A percentile compares a stretch with the other conserved stretches of the same genome.
Conservation (phyloP, 1,140 invertebrate genomes). For the Microplitis mediator region DNA sequence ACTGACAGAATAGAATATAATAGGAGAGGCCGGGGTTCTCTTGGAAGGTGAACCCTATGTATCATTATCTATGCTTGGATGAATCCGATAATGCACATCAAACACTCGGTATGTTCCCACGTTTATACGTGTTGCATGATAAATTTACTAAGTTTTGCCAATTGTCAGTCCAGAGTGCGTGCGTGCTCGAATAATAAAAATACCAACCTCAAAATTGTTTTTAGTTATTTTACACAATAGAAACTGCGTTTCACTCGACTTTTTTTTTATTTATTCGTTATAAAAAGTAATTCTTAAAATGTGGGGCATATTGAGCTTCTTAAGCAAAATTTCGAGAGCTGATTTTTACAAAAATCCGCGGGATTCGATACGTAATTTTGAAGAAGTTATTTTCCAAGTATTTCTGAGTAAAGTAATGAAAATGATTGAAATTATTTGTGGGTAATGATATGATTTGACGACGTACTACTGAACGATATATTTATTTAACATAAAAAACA, state of each 20-base stretch:
- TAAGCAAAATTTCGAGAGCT: too few species aligned
- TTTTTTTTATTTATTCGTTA: too few species aligned
- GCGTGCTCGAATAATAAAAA: neutral
- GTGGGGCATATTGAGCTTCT: too few species aligned
- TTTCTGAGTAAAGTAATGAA: too few species aligned
- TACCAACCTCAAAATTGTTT: neutral
- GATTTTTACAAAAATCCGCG: too few species aligned
- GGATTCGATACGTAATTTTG: too few species aligned
- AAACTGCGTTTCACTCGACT: neutral
- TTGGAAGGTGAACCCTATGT: conserved; percentile 33
- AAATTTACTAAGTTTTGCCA: conserved; percentile 13
- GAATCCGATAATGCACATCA: conserved; percentile 32
- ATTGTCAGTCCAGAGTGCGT: conserved; percentile 10
- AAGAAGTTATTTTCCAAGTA: too few species aligned
- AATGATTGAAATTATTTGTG: too few species aligned
- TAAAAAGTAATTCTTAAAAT: too few species aligned
- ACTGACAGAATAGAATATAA: neutral
- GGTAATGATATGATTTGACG: too few species aligned
- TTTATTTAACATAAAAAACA: neutral
- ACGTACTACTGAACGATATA: too few species aligned
- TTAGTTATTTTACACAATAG: neutral
- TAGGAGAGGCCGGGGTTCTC: neutral
- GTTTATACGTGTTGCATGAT: conserved; percentile 33
- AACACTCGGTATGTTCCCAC: conserved; percentile 34
- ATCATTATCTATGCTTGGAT: conserved; percentile 44